These are phyloP conservation scores for Ctenodactylus gundi DNA, from an alignment of 2,113 vertebrate genomes.

Conservation along the genomic window DNA sequence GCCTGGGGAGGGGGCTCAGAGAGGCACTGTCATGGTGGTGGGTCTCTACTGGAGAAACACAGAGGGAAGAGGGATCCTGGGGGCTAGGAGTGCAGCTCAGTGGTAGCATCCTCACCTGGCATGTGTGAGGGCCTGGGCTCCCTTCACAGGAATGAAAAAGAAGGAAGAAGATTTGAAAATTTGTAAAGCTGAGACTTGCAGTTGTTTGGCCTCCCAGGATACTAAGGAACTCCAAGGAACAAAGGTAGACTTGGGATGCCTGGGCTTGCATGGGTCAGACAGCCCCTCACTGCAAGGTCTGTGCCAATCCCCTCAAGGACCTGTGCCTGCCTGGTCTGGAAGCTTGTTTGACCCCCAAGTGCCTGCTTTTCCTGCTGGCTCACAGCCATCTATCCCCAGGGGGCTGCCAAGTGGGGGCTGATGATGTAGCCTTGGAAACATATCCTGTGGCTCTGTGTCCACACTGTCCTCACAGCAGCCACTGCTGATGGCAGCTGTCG, in stretches of 20 bases:
- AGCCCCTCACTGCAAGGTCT: neutral
- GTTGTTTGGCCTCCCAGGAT: accelerated
- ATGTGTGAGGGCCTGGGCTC: neutral
- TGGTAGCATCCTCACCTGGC: neutral
- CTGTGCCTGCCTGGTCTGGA: neutral
- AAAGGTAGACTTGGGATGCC: neutral
- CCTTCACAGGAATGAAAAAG: neutral
- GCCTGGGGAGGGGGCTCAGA: neutral
- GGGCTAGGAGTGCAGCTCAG: neutral
- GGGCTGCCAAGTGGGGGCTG: neutral
- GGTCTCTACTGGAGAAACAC: neutral
- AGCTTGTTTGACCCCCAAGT: accelerated
- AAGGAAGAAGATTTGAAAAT: neutral
- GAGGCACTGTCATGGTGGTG: neutral
- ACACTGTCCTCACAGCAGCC: neutral
- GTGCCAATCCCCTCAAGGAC: neutral
- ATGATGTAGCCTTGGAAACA: neutral
- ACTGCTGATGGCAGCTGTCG: neutral
- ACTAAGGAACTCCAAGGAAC: neutral
- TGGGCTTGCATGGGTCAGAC: neutral
- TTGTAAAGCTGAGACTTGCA: too few relatives aligned
- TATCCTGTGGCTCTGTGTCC: neutral
- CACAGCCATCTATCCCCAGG: neutral
- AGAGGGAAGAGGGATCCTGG: neutral
- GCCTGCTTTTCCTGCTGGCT: neutral